Conservation (phyloP, 2,888 invertebrate genomes). For the Lottia scabra region DNA sequence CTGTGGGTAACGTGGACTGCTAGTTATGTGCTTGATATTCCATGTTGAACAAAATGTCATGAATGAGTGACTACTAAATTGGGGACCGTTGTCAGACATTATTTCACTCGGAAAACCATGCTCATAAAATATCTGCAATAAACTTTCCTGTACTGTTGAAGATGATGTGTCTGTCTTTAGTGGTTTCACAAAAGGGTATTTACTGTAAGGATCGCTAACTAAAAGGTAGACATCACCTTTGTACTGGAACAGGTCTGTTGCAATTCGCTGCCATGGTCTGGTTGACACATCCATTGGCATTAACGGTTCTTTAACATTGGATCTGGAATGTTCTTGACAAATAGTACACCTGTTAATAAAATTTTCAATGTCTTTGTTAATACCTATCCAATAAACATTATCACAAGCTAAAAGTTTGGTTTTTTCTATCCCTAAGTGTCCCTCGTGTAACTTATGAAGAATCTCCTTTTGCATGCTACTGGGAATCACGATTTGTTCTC, state of each 20-base stretch:
- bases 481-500: neutral
- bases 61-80: neutral
- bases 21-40: neutral
- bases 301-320: neutral
- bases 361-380: constrained; percentile 1
- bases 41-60: neutral
- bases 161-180: neutral
- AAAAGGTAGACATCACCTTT: neutral
- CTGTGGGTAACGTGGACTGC: neutral
- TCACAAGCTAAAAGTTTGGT: neutral
- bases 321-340: neutral
- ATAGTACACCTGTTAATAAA: neutral
- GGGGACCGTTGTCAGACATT: neutral
- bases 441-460: neutral
- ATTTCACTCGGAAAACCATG: neutral
- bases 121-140: neutral
- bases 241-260: neutral
- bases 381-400: neutral
- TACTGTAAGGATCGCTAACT: neutral
- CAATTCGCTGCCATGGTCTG: neutral
- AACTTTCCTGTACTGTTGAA: neutral
- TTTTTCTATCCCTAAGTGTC: neutral
- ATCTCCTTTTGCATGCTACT: neutral
- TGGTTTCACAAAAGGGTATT: neutral
- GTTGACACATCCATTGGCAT: neutral